A percentile compares a stretch with the other conserved stretches of the same genome.
Evolutionary conservation across 2,888 invertebrate genomes (phyloP).

Genomic region (Ephialtes manifestator): DNA sequence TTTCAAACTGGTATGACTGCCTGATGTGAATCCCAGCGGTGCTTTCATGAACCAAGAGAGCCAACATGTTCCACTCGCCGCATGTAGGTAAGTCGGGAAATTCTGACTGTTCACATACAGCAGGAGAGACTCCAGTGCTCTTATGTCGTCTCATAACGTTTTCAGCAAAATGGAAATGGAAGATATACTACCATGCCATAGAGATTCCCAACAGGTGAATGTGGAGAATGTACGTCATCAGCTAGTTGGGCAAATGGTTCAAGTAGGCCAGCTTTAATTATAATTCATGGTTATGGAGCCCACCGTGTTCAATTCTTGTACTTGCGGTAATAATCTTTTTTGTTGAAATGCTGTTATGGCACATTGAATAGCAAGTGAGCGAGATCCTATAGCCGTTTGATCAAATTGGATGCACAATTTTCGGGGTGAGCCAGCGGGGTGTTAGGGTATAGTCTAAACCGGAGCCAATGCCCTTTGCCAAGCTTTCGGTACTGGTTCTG

Average conservation of each 20-base stretch:
- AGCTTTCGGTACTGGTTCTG: neutral
- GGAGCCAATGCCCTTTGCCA: neutral
- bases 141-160: neutral
- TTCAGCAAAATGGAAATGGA: conserved; percentile 8
- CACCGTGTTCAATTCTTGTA: neutral
- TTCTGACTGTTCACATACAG: neutral
- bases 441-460: neutral
- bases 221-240: conserved; percentile 21
- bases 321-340: neutral
- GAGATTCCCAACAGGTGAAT: conserved; percentile 27
- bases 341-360: neutral
- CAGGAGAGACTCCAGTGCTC: neutral
- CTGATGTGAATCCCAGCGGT: neutral
- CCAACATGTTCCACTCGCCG: conserved; percentile 77
- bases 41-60: conserved; percentile 29
- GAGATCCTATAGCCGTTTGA: neutral
- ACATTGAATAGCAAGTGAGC: neutral
- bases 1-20: conserved; percentile 16
- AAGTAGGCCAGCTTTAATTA: conserved; percentile 5
- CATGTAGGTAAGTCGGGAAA: neutral
- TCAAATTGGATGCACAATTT: conserved; percentile 3
- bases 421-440: neutral
- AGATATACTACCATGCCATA: neutral
- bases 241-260: conserved; percentile 26
- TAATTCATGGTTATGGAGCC: conserved; percentile 10